These are phyloP conservation scores for Epizoanthus ramosus DNA, from an alignment of 92 coral and sea anemone species.

Conservation along the genomic window DNA sequence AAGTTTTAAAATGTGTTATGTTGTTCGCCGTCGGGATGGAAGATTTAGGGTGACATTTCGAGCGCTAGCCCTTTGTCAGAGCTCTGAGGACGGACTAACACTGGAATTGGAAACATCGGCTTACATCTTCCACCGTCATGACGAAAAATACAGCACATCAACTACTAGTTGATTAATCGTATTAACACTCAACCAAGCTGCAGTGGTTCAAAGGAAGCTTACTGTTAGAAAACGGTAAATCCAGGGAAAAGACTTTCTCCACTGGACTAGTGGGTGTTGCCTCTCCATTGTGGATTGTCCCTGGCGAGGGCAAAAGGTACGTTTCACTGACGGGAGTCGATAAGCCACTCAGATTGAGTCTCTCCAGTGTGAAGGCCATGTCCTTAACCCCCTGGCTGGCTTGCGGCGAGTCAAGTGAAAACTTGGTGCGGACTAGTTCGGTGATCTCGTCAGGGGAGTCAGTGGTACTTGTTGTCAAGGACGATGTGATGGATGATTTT, in stretches of 20 bases:
- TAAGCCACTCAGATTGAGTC: conserved; percentile 3
- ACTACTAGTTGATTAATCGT: too few relatives aligned
- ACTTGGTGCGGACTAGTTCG: not conserved
- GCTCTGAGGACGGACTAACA: too few relatives aligned
- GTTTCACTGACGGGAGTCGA: conserved; percentile 16
- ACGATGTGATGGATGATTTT: not conserved
- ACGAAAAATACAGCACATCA: too few relatives aligned
- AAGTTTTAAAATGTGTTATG: too few relatives aligned
- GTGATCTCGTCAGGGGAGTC: not conserved
- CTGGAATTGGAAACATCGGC: too few relatives aligned
- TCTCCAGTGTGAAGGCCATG: not conserved
- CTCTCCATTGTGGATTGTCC: not conserved
- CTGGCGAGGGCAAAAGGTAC: not conserved
- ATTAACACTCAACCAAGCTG: too few relatives aligned
- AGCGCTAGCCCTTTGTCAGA: too few relatives aligned
- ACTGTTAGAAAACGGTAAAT: conserved; percentile 27
- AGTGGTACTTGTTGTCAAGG: not conserved
- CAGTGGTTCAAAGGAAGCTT: not conserved
- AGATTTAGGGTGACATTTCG: too few relatives aligned
- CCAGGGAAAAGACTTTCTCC: conserved; percentile 9
- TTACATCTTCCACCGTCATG: too few relatives aligned
- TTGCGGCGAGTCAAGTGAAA: not conserved
- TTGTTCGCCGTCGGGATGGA: too few relatives aligned
- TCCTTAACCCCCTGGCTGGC: not conserved
- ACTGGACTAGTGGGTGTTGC: not conserved